Percentiles rank a stretch among this genome's conserved stretches.
phyloP scores from a whole-genome alignment of 2,888 invertebrate genomes.

The Rhaphigaster nebulosa region DNA sequence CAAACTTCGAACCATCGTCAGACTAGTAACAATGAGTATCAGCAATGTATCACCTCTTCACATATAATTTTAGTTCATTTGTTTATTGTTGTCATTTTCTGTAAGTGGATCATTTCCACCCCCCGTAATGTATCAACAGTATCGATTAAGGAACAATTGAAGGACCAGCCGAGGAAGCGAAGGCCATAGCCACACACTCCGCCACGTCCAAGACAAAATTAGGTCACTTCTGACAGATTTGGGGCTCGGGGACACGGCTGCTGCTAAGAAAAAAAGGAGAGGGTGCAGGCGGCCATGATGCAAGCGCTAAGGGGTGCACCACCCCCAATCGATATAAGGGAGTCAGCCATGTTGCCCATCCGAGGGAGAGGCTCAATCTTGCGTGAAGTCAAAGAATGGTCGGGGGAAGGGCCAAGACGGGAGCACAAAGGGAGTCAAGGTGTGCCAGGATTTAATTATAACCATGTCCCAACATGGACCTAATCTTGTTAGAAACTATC shows the following conservation, averaged over 20 bases:
- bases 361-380: slow-evolving; percentile 63
- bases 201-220: slow-evolving; percentile 9
- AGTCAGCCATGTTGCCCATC: slow-evolving; percentile 64
- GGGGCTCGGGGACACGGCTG: slow-evolving; percentile 9
- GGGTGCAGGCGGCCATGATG: slow-evolving; percentile 57
- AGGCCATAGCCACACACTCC: not conserved
- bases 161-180: not conserved
- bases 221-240: slow-evolving; percentile 56
- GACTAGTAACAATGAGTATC: too few relatives aligned
- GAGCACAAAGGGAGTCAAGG: slow-evolving; percentile 56
- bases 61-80: too few relatives aligned
- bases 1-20: too few relatives aligned
- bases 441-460: slow-evolving; percentile 63
- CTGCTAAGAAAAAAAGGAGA: slow-evolving; percentile 52
- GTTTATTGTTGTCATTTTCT: too few relatives aligned
- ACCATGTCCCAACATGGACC: slow-evolving; percentile 62
- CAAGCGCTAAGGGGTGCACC: slow-evolving; percentile 56
- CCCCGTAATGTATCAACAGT: not conserved
- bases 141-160: not conserved
- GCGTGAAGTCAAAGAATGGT: slow-evolving; percentile 64
- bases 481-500: slow-evolving; percentile 65
- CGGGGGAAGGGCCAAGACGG: slow-evolving; percentile 53
- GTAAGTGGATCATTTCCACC: too few relatives aligned
- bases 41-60: too few relatives aligned
- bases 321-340: slow-evolving; percentile 64